A percentile compares a stretch with the other conserved stretches of the same genome.
phyloP scores from a whole-genome alignment of 2,113 vertebrate genomes.

The Crotalus viridis region DNA sequence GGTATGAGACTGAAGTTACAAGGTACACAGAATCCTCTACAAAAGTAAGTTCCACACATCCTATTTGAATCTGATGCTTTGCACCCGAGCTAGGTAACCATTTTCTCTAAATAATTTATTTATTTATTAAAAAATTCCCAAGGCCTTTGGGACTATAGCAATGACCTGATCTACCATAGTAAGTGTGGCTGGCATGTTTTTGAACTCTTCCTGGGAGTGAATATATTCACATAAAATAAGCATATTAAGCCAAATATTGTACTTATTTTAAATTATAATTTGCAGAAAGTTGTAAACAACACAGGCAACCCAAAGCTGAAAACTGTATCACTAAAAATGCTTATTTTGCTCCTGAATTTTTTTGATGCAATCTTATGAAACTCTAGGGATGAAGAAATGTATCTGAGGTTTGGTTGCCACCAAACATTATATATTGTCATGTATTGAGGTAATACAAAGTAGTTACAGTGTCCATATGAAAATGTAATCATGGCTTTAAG shows the following conservation, averaged over 20 bases:
- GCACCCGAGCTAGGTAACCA: not conserved
- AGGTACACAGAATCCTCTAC: not conserved
- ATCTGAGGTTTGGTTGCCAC: not conserved
- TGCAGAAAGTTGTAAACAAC: not conserved
- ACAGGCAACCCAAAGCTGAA: not conserved
- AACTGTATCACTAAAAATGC: not conserved
- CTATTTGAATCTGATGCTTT: accelerated
- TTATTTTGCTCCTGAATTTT: not conserved
- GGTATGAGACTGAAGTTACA: not conserved
- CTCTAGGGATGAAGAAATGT: not conserved
- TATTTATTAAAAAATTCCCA: not conserved
- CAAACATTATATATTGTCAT: not conserved
- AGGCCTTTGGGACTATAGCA: not conserved
- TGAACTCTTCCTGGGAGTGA: not conserved
- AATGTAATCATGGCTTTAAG: not conserved
- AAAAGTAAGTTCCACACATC: not conserved
- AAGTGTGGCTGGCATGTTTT: not conserved
- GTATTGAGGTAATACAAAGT: not conserved
- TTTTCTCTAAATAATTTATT: not conserved
- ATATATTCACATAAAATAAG: not conserved
- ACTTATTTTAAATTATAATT: not conserved
- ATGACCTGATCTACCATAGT: not conserved
- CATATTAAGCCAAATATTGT: not conserved
- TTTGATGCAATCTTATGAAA: not conserved
- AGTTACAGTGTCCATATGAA: not conserved